These are phyloP conservation scores for Microcebus jonahi DNA, from an alignment of 2,113 vertebrate species.

Conservation along the genomic window DNA sequence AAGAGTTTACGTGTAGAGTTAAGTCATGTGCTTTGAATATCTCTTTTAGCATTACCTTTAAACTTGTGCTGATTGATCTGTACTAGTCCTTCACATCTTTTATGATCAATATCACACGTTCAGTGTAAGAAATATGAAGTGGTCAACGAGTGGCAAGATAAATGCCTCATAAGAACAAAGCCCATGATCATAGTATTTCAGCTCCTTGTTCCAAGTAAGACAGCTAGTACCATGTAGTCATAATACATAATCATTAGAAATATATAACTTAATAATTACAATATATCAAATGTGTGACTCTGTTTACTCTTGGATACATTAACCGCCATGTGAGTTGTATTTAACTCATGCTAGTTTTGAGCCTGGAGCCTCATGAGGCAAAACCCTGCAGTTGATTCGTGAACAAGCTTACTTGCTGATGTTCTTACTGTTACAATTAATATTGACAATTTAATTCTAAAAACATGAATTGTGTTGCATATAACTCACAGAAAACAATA, in stretches of 20 bases:
- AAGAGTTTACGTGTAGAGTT: background rate
- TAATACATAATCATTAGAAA: background rate
- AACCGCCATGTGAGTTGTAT: too few species aligned
- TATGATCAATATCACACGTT: background rate
- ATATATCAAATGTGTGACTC: background rate
- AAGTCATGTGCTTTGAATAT: background rate
- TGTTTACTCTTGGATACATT: background rate
- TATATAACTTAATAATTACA: background rate
- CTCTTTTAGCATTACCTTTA: background rate
- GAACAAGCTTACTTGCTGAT: too few species aligned
- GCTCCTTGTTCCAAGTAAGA: background rate
- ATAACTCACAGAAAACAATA: too few species aligned
- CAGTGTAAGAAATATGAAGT: background rate
- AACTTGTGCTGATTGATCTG: background rate
- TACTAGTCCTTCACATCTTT: background rate
- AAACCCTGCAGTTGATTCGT: too few species aligned
- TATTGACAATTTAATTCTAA: too few species aligned
- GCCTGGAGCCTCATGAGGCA: too few species aligned
- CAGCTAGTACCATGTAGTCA: background rate
- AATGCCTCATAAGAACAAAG: background rate
- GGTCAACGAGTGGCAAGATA: background rate
- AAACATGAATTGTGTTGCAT: too few species aligned
- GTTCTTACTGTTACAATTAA: too few species aligned
- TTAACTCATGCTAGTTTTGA: too few species aligned
- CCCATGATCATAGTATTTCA: background rate